These are phyloP conservation scores for Macroglossus sobrinus DNA, from an alignment of 2,113 vertebrate species.

Conservation along the genomic window DNA sequence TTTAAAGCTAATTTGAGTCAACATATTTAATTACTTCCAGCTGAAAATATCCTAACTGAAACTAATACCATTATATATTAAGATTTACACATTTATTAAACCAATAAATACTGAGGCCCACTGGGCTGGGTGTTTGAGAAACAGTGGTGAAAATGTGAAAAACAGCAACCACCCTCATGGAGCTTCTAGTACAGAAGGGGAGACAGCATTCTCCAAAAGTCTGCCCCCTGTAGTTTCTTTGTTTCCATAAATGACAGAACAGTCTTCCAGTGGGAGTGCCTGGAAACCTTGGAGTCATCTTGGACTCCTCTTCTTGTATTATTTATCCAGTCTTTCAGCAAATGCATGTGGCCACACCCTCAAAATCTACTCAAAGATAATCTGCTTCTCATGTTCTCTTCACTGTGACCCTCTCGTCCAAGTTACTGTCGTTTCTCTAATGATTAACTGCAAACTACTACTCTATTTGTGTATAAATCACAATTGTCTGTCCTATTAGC, in stretches of 20 bases:
- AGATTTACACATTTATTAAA: conserved; percentile 2
- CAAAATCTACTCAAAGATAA: neutral
- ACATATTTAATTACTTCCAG: conserved; percentile 22
- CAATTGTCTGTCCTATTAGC: neutral
- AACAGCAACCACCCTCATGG: neutral
- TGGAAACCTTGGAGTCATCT: neutral
- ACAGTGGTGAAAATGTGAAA: neutral
- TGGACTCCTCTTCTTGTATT: neutral
- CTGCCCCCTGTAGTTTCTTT: too few relatives aligned
- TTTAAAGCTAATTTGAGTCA: conserved; percentile 13
- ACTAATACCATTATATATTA: neutral
- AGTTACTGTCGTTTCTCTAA: neutral
- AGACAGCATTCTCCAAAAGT: neutral
- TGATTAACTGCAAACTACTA: neutral
- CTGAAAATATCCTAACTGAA: neutral
- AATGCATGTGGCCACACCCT: neutral
- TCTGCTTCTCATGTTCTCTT: neutral
- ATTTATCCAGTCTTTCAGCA: neutral
- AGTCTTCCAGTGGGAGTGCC: neutral
- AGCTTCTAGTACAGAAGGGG: neutral
- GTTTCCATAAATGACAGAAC: neutral
- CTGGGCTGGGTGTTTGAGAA: neutral
- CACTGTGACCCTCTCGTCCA: neutral
- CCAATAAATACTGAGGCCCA: neutral
- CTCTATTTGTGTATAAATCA: conserved; percentile 10